Evolutionary conservation across 2,113 vertebrate species (phyloP).

Genomic region (Notothenia rossii): DNA sequence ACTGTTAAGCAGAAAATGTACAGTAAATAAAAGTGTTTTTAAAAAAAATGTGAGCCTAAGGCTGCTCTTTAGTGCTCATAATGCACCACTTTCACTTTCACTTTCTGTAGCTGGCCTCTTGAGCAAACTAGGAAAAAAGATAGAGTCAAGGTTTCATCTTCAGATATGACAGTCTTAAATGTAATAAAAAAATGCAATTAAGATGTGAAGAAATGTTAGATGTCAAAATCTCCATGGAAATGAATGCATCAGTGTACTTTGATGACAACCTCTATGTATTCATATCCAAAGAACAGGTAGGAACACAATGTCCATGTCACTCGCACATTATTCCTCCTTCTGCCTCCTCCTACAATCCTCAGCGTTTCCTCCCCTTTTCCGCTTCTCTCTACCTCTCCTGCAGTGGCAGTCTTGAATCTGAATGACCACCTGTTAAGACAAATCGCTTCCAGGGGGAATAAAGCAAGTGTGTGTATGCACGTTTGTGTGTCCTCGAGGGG

Average conservation of each 20-base stretch:
- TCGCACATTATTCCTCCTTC: not conserved
- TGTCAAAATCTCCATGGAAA: not conserved
- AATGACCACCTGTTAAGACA: slow-evolving; percentile 76
- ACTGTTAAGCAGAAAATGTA: not conserved
- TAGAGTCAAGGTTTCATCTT: not conserved
- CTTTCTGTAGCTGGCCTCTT: not conserved
- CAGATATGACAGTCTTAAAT: not conserved
- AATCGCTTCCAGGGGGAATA: slow-evolving; percentile 51
- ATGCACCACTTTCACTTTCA: not conserved
- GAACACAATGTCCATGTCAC: slow-evolving; percentile 4
- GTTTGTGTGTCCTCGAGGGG: slow-evolving; percentile 30
- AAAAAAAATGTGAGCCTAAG: not conserved
- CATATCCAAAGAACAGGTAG: not conserved
- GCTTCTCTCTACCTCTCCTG: slow-evolving; percentile 25
- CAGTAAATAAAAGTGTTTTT: not conserved
- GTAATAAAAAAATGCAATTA: too few relatives aligned
- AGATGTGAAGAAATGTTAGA: too few relatives aligned
- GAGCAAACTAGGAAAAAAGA: not conserved
- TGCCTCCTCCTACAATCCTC: not conserved
- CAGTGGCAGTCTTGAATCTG: slow-evolving; percentile 68
- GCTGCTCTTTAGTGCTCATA: not conserved
- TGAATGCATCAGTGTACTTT: not conserved
- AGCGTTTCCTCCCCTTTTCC: not conserved
- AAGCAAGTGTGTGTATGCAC: slow-evolving; percentile 25
- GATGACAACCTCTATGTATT: not conserved